phyloP scores from a whole-genome alignment of 2,888 invertebrate species.

The Nipponacmea schrenckii region DNA sequence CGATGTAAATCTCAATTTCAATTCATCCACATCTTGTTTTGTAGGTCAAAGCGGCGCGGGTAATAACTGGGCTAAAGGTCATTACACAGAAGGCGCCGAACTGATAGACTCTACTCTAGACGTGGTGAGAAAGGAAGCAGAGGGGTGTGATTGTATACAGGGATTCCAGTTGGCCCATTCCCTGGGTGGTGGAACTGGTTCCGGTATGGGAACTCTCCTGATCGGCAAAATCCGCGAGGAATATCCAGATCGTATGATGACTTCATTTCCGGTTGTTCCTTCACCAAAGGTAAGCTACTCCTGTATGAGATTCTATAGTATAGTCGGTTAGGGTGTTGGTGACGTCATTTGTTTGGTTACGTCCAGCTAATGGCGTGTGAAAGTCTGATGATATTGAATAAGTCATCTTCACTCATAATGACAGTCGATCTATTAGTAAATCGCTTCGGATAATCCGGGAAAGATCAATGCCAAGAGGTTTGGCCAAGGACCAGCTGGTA shows the following conservation, averaged over 20 bases:
- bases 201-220: slow-evolving; percentile 1
- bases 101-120: background rate
- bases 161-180: background rate
- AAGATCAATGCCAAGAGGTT: too few relatives aligned
- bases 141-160: background rate
- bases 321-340: too few relatives aligned
- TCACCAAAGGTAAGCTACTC: background rate
- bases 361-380: too few relatives aligned
- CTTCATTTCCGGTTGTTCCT: background rate
- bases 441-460: too few relatives aligned
- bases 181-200: background rate
- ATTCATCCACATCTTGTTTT: background rate
- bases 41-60: background rate
- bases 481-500: too few relatives aligned
- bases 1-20: too few relatives aligned
- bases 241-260: background rate
- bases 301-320: too few relatives aligned
- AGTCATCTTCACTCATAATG: too few relatives aligned
- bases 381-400: too few relatives aligned
- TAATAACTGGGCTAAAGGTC: slow-evolving; percentile 7
- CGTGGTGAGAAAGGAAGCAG: background rate
- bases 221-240: background rate
- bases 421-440: too few relatives aligned
- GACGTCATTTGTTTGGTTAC: too few relatives aligned
- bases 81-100: slow-evolving; percentile 3